A percentile compares a stretch with the other conserved stretches of the same genome.
These are phyloP conservation scores for Vidua chalybeata DNA, from an alignment of 2,113 vertebrate species.

Conservation along the genomic window DNA sequence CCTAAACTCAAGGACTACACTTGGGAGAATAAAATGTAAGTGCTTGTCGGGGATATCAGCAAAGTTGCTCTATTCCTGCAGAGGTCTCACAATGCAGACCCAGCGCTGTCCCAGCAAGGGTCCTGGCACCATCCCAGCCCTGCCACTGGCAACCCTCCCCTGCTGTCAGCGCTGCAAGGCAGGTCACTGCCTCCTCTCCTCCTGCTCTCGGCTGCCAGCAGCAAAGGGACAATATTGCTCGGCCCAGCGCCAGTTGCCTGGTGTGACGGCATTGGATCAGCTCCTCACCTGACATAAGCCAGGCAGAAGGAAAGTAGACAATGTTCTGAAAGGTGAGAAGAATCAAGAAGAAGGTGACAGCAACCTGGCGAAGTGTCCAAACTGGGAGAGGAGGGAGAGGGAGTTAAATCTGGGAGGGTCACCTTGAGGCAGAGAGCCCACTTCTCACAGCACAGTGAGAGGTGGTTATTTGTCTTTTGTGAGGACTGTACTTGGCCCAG, in stretches of 20 bases:
- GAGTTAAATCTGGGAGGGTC: slow-evolving; percentile 1
- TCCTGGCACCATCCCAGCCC: slow-evolving; percentile 29
- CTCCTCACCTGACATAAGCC: slow-evolving; percentile 58
- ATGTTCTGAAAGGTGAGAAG: slow-evolving; percentile 66
- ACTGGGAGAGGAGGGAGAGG: background rate
- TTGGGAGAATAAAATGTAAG: slow-evolving; percentile 9
- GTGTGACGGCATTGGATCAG: background rate
- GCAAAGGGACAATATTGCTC: slow-evolving; percentile 43
- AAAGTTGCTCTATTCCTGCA: background rate
- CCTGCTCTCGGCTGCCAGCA: background rate
- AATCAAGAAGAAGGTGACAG: slow-evolving; percentile 49
- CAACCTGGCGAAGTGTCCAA: background rate
- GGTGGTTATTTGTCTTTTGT: background rate
- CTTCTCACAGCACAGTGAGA: background rate
- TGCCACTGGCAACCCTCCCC: background rate
- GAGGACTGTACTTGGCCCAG: background rate
- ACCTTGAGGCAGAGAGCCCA: slow-evolving; percentile 40
- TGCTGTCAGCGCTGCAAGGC: slow-evolving; percentile 21
- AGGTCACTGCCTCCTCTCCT: slow-evolving; percentile 28
- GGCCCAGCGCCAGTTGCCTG: background rate
- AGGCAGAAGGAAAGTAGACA: slow-evolving; percentile 47
- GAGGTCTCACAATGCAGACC: background rate
- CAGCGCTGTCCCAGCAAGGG: background rate
- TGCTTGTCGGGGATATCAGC: background rate
- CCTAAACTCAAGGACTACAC: slow-evolving; percentile 5